Percentiles rank a stretch among this genome's conserved stretches.
phyloP scores from a whole-genome alignment of 2,797 vertebrate species.

The Anguilla marmorata region DNA sequence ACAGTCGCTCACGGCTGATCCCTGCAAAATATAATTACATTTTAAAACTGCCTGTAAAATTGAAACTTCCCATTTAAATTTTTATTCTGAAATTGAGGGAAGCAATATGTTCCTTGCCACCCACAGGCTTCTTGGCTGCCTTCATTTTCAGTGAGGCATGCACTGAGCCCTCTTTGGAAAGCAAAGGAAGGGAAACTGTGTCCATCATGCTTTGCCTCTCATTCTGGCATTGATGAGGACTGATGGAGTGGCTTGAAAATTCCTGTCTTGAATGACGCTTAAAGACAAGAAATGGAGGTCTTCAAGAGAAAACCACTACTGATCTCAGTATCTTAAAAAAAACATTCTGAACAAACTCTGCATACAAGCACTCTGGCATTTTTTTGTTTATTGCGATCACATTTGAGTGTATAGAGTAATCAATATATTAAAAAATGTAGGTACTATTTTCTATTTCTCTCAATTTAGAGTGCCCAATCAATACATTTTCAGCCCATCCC shows the following conservation, averaged over 20 bases:
- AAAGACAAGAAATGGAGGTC: background rate
- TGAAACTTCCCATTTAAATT: conserved; percentile 62
- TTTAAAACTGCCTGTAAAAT: conserved; percentile 59
- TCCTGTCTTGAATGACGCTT: background rate
- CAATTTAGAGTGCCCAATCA: conserved; percentile 1
- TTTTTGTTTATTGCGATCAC: background rate
- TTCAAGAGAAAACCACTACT: background rate
- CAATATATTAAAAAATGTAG: too few species aligned
- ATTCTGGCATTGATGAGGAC: background rate
- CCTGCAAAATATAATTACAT: conserved; percentile 64
- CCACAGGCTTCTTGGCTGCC: conserved; percentile 65
- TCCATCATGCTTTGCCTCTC: conserved; percentile 1
- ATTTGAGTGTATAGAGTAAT: background rate
- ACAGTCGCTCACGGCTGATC: conserved; percentile 44
- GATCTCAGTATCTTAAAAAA: background rate
- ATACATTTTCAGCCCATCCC: background rate
- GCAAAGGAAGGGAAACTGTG: conserved; percentile 14
- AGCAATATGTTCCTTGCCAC: conserved; percentile 72
- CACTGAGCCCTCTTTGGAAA: conserved; percentile 56
- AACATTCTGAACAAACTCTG: background rate
- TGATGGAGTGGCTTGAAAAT: background rate
- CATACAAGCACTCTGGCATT: background rate
- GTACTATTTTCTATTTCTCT: background rate
- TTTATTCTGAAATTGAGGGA: conserved; percentile 67
- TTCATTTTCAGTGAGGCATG: conserved; percentile 52